Percentiles rank a stretch among this genome's conserved stretches.
These are phyloP conservation scores for Boleophthalmus pectinirostris DNA, from an alignment of 2,113 vertebrate genomes.

Conservation along the genomic window DNA sequence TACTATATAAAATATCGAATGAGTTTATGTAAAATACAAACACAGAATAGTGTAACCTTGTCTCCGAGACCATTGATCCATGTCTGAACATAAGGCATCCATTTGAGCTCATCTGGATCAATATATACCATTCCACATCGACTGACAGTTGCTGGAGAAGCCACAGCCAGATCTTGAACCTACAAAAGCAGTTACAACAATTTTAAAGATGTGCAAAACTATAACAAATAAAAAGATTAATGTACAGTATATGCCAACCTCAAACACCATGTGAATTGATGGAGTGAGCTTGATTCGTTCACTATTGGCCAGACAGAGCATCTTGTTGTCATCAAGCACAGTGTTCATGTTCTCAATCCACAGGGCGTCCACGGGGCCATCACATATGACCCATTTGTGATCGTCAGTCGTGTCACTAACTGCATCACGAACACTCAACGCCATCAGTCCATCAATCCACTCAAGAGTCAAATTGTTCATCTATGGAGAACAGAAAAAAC, in stretches of 20 bases:
- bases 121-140: constrained; percentile 90
- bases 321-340: constrained; percentile 90
- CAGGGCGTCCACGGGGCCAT: constrained; percentile 87
- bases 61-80: constrained; percentile 77
- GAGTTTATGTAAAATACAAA: not conserved
- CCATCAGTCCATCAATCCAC: constrained; percentile 91
- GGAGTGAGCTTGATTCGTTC: constrained; percentile 88
- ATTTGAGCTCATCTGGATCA: constrained; percentile 86
- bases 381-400: constrained; percentile 88
- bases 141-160: constrained; percentile 89
- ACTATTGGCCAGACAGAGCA: constrained; percentile 89
- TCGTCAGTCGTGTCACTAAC: constrained; percentile 77
- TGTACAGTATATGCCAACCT: constrained; percentile 75
- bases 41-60: constrained; percentile 75
- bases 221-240: not conserved
- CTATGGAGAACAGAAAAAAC: constrained; percentile 20
- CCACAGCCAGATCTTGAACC: constrained; percentile 86
- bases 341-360: constrained; percentile 97
- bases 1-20: not conserved
- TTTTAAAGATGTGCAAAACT: not conserved
- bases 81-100: constrained; percentile 87
- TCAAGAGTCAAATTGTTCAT: constrained; percentile 83
- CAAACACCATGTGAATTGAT: constrained; percentile 88
- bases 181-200: constrained; percentile 47
- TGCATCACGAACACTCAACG: constrained; percentile 82